A percentile compares a stretch with the other conserved stretches of the same genome.
Evolutionary conservation across 2,797 vertebrate genomes (phyloP).

Genomic region (Cuniculus paca): DNA sequence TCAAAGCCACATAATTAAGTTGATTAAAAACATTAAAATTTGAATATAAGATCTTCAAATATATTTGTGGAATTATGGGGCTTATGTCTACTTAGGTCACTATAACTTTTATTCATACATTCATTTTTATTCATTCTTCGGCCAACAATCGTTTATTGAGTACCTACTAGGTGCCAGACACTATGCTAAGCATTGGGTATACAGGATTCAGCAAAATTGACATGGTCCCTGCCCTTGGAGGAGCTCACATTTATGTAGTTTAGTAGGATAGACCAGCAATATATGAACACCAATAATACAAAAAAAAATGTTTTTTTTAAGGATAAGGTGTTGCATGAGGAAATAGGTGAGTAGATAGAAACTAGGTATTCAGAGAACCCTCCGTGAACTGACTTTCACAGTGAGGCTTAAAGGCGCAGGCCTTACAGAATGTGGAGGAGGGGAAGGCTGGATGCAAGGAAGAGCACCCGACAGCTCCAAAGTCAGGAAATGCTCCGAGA

Average conservation of each 20-base stretch:
- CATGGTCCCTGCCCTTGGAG: background rate
- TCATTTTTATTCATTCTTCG: background rate
- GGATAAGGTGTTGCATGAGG: background rate
- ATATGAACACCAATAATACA: background rate
- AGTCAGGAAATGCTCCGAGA: background rate
- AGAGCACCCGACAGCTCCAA: background rate
- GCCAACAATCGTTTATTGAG: background rate
- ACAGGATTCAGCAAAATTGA: slow-evolving; percentile 2
- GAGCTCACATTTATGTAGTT: background rate
- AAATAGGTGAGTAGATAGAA: background rate
- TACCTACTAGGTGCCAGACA: background rate
- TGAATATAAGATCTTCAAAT: background rate
- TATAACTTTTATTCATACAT: background rate
- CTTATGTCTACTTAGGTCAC: background rate
- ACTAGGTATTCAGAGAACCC: background rate
- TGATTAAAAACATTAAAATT: slow-evolving; percentile 36
- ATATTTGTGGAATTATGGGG: background rate
- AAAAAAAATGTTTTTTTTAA: background rate
- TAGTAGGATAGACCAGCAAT: background rate
- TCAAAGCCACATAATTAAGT: slow-evolving; percentile 22
- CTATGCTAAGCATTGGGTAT: background rate
- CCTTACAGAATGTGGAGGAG: background rate
- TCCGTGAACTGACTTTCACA: background rate
- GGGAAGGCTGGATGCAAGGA: background rate
- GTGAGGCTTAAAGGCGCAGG: background rate